Conservation (phyloP, 2,888 invertebrate genomes). For the Drosophila birchii region DNA sequence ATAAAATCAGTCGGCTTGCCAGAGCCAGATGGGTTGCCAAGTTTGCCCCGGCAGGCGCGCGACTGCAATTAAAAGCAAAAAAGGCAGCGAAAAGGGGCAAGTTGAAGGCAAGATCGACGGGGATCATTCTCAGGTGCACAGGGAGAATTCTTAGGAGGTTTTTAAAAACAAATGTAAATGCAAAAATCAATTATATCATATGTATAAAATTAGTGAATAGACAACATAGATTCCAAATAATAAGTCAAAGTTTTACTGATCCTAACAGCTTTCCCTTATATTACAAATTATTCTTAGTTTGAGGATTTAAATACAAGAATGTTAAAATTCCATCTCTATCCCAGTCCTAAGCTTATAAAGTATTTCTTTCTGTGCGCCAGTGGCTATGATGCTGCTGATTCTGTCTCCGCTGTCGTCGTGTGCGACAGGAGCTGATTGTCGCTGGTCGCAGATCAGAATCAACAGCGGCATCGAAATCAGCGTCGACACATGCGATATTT, state of each 20-base stretch:
- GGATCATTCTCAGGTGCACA: conserved; percentile 37
- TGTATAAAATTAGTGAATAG: background rate
- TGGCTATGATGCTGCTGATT: conserved; percentile 16
- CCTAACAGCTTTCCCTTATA: too few species aligned
- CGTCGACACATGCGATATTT: conserved; percentile 66
- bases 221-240: background rate
- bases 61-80: conserved; percentile 68
- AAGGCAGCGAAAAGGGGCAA: conserved; percentile 32
- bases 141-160: background rate
- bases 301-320: background rate
- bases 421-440: conserved; percentile 65
- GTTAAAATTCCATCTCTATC: background rate
- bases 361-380: background rate
- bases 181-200: background rate
- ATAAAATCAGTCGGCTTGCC: conserved; percentile 76
- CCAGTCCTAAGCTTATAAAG: background rate
- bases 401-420: conserved; percentile 45
- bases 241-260: too few species aligned
- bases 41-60: conserved; percentile 39
- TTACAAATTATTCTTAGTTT: background rate
- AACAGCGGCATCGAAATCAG: conserved; percentile 56
- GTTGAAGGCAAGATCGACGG: conserved; percentile 35
- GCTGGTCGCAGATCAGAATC: conserved; percentile 43
- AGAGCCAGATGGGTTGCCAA: conserved; percentile 41
- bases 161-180: background rate